Conservation (phyloP, 2,113 vertebrate genomes). For the Chaetodon trifascialis region DNA sequence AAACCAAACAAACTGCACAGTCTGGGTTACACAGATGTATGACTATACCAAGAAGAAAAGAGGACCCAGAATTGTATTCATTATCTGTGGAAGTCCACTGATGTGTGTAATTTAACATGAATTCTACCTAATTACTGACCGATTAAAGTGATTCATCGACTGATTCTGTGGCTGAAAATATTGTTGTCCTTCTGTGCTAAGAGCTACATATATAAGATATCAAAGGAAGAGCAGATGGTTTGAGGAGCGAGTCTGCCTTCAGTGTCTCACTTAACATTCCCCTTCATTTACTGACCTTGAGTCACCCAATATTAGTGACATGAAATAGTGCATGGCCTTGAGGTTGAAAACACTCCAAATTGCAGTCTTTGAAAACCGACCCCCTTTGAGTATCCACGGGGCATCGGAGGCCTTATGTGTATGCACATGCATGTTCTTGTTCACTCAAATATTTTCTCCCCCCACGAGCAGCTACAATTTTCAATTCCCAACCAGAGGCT, state of each 20-base stretch:
- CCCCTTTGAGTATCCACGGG: slow-evolving; percentile 38
- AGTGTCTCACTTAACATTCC: slow-evolving; percentile 58
- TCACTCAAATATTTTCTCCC: slow-evolving; percentile 23
- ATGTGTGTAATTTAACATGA: slow-evolving; percentile 52
- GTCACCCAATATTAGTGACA: slow-evolving; percentile 65
- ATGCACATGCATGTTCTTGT: slow-evolving; percentile 55
- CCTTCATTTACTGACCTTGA: slow-evolving; percentile 67
- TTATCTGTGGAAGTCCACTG: not conserved
- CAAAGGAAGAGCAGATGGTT: slow-evolving; percentile 45
- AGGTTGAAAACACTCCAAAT: slow-evolving; percentile 65
- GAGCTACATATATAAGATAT: slow-evolving; percentile 32
- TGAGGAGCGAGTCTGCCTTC: slow-evolving; percentile 43
- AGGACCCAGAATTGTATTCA: not conserved
- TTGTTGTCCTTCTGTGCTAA: slow-evolving; percentile 31
- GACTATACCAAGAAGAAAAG: slow-evolving; percentile 20
- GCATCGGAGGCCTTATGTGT: slow-evolving; percentile 35
- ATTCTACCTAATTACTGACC: slow-evolving; percentile 39
- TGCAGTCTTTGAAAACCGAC: slow-evolving; percentile 60
- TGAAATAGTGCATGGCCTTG: slow-evolving; percentile 60
- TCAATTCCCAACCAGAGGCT: slow-evolving; percentile 61
- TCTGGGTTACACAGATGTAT: slow-evolving; percentile 29
- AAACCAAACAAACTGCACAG: slow-evolving; percentile 30
- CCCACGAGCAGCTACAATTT: slow-evolving; percentile 51
- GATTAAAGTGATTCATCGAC: slow-evolving; percentile 30
- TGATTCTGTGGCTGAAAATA: slow-evolving; percentile 4